Evolutionary conservation across 2,113 vertebrate genomes (phyloP).

Genomic region (Tetrax tetrax): DNA sequence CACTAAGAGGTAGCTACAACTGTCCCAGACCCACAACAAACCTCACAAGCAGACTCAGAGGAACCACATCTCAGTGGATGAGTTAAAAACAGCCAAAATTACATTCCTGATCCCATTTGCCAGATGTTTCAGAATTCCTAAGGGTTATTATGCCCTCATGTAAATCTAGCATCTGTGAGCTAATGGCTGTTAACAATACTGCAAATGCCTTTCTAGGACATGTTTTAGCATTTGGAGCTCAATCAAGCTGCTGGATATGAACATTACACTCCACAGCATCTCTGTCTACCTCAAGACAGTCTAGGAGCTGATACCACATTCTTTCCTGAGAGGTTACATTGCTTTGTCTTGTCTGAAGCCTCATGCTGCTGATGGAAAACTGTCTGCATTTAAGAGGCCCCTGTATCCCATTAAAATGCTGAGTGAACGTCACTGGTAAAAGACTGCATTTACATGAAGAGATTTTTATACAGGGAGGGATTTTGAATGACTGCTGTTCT

Average conservation of each 20-base stretch:
- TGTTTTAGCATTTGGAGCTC: conserved; percentile 33
- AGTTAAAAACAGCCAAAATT: neutral
- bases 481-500: conserved; percentile 48
- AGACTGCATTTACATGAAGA: conserved; percentile 14
- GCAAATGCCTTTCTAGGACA: conserved; percentile 52
- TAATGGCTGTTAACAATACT: conserved; percentile 46
- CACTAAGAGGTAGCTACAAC: neutral
- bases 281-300: neutral
- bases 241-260: conserved; percentile 39
- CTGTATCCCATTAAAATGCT: conserved; percentile 25
- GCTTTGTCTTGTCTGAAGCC: conserved; percentile 20
- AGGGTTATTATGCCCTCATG: conserved; percentile 25
- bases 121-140: conserved; percentile 45
- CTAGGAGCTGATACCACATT: neutral
- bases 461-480: conserved; percentile 21
- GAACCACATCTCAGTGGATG: neutral
- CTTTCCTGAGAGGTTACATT: neutral
- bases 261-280: conserved; percentile 9
- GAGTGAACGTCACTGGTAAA: neutral
- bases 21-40: neutral
- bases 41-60: neutral
- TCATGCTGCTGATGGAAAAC: neutral
- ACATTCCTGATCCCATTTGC: conserved; percentile 35
- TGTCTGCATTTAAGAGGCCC: neutral
- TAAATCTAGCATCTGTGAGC: conserved; percentile 47